Conservation (phyloP, 1,140 invertebrate species). For the Papilio polytes region DNA sequence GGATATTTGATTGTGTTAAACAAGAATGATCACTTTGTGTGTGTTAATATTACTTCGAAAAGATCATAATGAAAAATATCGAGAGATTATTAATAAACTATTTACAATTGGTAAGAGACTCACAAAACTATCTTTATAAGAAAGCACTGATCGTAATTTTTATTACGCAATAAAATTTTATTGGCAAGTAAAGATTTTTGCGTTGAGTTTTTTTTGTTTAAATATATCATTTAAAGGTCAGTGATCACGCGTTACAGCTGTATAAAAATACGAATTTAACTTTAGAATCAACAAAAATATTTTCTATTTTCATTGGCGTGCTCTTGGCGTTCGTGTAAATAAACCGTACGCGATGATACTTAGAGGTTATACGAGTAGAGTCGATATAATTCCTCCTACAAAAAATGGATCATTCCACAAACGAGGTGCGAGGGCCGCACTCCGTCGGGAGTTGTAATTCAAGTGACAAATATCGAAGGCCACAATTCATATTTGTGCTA, state of each 20-base stretch:
- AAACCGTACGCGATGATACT: slow-evolving; percentile 16
- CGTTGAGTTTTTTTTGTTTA: slow-evolving; percentile 25
- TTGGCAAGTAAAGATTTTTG: neutral
- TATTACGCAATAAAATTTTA: neutral
- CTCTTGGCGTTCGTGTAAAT: slow-evolving; percentile 20
- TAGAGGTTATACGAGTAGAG: slow-evolving; percentile 38
- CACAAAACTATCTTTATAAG: slow-evolving; percentile 37
- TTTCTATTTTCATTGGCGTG: slow-evolving; percentile 35
- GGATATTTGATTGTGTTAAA: slow-evolving; percentile 46
- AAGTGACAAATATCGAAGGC: slow-evolving; percentile 85
- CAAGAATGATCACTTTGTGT: slow-evolving; percentile 11
- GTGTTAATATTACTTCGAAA: neutral
- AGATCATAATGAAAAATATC: neutral
- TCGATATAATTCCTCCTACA: slow-evolving; percentile 48
- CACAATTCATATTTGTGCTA: slow-evolving; percentile 83
- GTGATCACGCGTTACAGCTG: neutral
- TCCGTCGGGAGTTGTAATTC: slow-evolving; percentile 81
- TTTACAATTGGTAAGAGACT: neutral
- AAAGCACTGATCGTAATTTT: slow-evolving; percentile 22
- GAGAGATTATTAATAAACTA: neutral
- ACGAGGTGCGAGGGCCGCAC: slow-evolving; percentile 74
- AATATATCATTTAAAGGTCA: slow-evolving; percentile 1
- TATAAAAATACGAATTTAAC: slow-evolving; percentile 31
- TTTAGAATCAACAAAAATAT: slow-evolving; percentile 33
- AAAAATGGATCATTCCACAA: slow-evolving; percentile 75